Base-by-base conservation (phyloP, 2,888 invertebrate species). In the Griposia aprilina region DNA sequence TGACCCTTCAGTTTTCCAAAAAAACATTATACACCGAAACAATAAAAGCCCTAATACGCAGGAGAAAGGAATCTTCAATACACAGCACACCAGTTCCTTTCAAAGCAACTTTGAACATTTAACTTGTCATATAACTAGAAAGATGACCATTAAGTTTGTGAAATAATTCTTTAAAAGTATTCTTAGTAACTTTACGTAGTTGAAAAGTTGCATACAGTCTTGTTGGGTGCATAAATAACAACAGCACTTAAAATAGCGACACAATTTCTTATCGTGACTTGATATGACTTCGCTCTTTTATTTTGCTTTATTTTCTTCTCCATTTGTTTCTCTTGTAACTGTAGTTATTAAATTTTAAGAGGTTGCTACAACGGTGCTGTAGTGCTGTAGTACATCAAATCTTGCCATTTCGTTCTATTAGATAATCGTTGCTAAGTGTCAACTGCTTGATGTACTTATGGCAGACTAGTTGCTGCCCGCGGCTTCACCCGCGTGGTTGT, bases 51-150 rank as follows among this genome's bases (percentile, higher is more conserved):
- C 20, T 13, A 45, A 59, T 48, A 26, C n/a, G 2, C 23, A 7
- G 20, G 11, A 60, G 26, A 71, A 77, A 79, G 60, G 63, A 76
- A 74, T 67, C 50, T 72, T 74, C 23, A 72, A 68, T 62, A 66
- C 68, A 74, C 60, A 55, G 57, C 60, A 76, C 70, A 81, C 72
- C 65, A 71, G 69, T n/a, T 71, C 17, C 57, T 68, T 81, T 78
- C 63, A 60, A 72, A 78, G 62, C 65, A 86, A 84, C 82, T 87
- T 86, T 76, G 30, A 78, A 71, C 73, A 80, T 89, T 83, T 78
- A 88, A 80, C 77, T 83, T 88, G 78, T 82, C 84, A 83, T 82
- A 79, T 84, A 81, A 67, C 76, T 78, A 78, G 80, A 88, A 76
- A 82, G 66, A 88, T 86, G 78, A 80, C 84, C 83, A 57, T 79